Evolutionary conservation across 2,797 vertebrate genomes (phyloP).

Genomic region (Phyllotis vaccarum): DNA sequence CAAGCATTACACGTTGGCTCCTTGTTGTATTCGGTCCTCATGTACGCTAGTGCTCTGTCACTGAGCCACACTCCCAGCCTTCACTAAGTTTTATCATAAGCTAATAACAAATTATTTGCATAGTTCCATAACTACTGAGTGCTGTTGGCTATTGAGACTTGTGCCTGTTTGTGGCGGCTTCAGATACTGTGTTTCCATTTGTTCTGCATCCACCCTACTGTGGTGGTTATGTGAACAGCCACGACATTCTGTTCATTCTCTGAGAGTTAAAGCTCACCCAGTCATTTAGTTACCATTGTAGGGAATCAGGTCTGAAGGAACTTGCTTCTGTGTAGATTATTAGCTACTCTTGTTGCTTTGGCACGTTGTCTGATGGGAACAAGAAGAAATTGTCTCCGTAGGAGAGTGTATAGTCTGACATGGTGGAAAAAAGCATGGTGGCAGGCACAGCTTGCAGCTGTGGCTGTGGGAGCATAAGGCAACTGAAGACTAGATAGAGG

Average conservation of each 20-base stretch:
- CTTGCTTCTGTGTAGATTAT: background rate
- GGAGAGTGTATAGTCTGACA: background rate
- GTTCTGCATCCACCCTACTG: conserved; percentile 11
- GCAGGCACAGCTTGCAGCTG: background rate
- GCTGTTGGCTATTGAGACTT: background rate
- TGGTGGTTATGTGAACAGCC: background rate
- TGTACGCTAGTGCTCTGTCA: background rate
- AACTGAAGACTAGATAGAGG: background rate
- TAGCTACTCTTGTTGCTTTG: background rate
- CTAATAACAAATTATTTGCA: background rate
- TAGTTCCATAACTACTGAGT: conserved; percentile 15
- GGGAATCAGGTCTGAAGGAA: background rate
- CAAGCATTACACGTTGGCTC: conserved; percentile 6
- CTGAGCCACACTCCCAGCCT: background rate
- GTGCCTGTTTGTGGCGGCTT: background rate
- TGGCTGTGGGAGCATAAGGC: background rate
- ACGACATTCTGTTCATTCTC: background rate
- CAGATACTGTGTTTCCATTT: conserved; percentile 41
- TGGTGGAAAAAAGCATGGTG: background rate
- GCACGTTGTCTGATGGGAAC: too few relatives aligned
- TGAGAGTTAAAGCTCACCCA: conserved; percentile 48
- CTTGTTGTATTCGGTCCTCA: background rate
- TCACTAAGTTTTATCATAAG: conserved; percentile 6
- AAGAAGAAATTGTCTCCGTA: background rate
- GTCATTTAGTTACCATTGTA: background rate